Percentiles rank a stretch among this genome's conserved stretches.
Conservation (phyloP, 2,113 vertebrate genomes). For the Kryptolebias marmoratus region DNA sequence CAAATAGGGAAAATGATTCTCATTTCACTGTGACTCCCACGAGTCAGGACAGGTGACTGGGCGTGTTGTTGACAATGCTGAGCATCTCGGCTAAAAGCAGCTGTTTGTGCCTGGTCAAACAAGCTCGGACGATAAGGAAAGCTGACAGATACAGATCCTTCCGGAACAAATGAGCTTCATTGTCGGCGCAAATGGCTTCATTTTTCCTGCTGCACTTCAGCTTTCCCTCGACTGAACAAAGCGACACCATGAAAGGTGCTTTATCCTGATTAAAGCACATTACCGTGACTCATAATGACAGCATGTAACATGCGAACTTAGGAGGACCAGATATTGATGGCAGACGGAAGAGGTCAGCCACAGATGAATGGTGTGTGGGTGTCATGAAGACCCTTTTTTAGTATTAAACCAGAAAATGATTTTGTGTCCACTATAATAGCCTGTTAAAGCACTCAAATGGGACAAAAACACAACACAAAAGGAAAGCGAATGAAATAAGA, state of each 20-base stretch:
- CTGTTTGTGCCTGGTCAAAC: constrained; percentile 60
- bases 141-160: constrained; percentile 48
- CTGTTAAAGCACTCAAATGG: constrained; percentile 4
- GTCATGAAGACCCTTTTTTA: neutral
- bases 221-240: constrained; percentile 6
- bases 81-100: constrained; percentile 48
- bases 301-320: neutral
- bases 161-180: constrained; percentile 24
- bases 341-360: constrained; percentile 1
- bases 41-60: constrained; percentile 59
- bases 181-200: constrained; percentile 26
- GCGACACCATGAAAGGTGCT: neutral
- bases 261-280: neutral
- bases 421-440: constrained; percentile 6
- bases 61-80: constrained; percentile 45
- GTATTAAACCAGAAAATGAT: neutral
- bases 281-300: constrained; percentile 9
- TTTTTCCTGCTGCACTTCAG: neutral
- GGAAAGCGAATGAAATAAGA: constrained; percentile 3
- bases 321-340: neutral
- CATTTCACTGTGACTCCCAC: constrained; percentile 45
- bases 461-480: constrained; percentile 5
- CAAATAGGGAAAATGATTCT: constrained; percentile 28
- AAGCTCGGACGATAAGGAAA: constrained; percentile 54
- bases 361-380: neutral